These are phyloP conservation scores for Formica selysi DNA, from an alignment of 1,140 invertebrate genomes.

Conservation along the genomic window DNA sequence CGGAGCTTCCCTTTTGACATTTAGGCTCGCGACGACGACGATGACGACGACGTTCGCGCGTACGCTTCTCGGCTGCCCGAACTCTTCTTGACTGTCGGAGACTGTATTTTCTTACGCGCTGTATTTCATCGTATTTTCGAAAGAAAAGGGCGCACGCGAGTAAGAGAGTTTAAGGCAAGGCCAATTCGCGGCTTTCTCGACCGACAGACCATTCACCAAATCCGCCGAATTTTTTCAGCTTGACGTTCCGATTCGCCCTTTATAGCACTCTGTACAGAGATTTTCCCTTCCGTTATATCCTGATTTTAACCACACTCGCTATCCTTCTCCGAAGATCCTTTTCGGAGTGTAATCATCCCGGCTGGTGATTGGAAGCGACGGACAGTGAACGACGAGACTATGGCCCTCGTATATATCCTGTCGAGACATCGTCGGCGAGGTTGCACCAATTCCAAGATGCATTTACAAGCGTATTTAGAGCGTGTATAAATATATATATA, in stretches of 20 bases:
- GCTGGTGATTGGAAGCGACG: constrained; percentile 48
- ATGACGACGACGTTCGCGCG: constrained; percentile 27
- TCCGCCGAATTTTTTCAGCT: constrained; percentile 35
- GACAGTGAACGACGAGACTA: constrained; percentile 51
- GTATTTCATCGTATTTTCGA: constrained; percentile 72
- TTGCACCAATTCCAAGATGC: constrained; percentile 78
- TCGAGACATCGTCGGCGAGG: constrained; percentile 64
- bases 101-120: constrained; percentile 58
- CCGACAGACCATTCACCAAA: constrained; percentile 34
- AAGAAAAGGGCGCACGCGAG: constrained; percentile 75
- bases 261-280: constrained; percentile 21
- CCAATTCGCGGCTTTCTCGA: constrained; percentile 23
- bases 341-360: constrained; percentile 15
- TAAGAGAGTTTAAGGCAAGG: constrained; percentile 67
- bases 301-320: neutral
- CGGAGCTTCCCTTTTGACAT: constrained; percentile 9
- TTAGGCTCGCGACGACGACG: neutral
- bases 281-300: neutral
- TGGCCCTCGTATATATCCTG: constrained; percentile 20
- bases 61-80: constrained; percentile 20
- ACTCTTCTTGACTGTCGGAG: constrained; percentile 47
- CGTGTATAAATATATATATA: constrained; percentile 39
- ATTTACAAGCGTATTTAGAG: constrained; percentile 76
- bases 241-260: constrained; percentile 23
- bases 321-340: neutral